phyloP scores from a whole-genome alignment of 2,797 vertebrate genomes.

The Myotis myotis region DNA sequence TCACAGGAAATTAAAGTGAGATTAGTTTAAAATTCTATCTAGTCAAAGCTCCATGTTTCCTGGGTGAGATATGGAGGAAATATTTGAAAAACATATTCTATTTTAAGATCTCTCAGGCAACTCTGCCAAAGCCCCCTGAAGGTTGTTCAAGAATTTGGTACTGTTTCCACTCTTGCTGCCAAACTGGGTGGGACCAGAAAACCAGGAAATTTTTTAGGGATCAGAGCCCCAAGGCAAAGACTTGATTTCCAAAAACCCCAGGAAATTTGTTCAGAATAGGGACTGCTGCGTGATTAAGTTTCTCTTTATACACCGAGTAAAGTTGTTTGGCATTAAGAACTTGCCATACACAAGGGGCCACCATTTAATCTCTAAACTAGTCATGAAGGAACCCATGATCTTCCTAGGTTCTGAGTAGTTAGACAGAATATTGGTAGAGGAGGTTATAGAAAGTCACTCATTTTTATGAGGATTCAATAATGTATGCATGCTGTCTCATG shows the following conservation, averaged over 20 bases:
- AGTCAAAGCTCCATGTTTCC: background rate
- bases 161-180: background rate
- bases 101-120: background rate
- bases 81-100: background rate
- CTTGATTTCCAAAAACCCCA: background rate
- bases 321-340: background rate
- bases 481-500: background rate
- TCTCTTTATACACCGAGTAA: background rate
- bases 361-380: no score
- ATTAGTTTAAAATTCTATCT: background rate
- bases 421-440: background rate
- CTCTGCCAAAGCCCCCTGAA: background rate
- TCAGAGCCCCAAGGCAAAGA: background rate
- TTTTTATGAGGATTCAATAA: background rate
- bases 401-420: background rate
- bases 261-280: background rate
- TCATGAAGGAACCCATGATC: background rate
- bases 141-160: background rate
- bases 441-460: background rate
- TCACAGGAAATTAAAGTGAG: background rate
- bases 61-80: background rate
- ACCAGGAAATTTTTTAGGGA: background rate
- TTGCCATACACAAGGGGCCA: accelerated
- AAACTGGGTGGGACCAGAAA: background rate
- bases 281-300: background rate